Evolutionary conservation across 2,888 invertebrate species (phyloP), one percentile per base, ranked within the genome.

Genomic region (Lithophane ornitopus): DNA sequence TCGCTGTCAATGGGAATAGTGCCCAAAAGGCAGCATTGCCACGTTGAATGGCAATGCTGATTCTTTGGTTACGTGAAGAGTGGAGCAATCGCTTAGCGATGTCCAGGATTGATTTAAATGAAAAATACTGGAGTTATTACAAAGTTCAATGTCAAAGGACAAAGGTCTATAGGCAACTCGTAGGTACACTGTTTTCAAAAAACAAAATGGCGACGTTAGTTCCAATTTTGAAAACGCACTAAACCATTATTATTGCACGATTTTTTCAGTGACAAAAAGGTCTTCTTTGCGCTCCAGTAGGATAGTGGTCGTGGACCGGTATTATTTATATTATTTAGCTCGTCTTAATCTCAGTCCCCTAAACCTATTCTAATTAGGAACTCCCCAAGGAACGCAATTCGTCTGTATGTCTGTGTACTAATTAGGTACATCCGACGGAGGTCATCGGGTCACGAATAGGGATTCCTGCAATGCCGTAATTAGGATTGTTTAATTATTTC

Each of bases 361-460:
- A 49, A 78, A 44, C 26, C 44, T 61, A 76, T 49, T 22, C 41
- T 78, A 82, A 61, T 82, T 66, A 76, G 46, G 26, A 2, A 11
- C 16, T 44, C 61, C 61, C 77, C 7, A 12, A 41, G 77, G 78
- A 66, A 39, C 41, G 34, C 28, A 14, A 19, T 77, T 63, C n/a
- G 22, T 66, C 54, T 61, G 77, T 82, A 54, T 41, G 52, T 19
- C 19, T 63, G 52, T 49, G 76, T 61, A n/a, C 62, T 75, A 82
- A 78, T 78, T 76, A n/a, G n/a, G n/a, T n/a, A 82, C 76, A 19
- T 81, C 52, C 44, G 26, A 39, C 46, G 12, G 9, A 46, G 54
- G 52, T 72, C 74, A n/a, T 16, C 22, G 22, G 26, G 28, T 46
- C 34, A 77, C 34, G 22, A 16, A 26, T 61, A 26, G 3, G 77